Evolutionary conservation across 2,113 vertebrate genomes (phyloP).

Genomic region (Butorides virescens): DNA sequence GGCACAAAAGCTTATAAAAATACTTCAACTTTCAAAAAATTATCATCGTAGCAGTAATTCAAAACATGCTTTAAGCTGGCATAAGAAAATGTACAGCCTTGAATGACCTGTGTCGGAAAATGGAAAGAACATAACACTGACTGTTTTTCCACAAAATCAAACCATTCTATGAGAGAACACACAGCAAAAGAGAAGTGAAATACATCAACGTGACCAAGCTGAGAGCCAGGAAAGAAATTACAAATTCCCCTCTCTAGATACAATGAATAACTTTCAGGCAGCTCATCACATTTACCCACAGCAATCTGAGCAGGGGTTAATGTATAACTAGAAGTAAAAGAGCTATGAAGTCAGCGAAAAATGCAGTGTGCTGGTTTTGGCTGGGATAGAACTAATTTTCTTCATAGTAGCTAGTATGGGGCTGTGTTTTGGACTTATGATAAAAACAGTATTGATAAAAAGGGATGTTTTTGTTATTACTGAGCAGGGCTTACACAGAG

Average conservation of each 20-base stretch:
- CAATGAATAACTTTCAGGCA: constrained; percentile 25
- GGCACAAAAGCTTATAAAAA: neutral
- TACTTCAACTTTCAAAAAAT: neutral
- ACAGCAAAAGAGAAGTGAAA: neutral
- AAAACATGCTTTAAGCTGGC: neutral
- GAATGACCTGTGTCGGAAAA: neutral
- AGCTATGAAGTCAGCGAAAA: neutral
- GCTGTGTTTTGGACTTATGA: too few species aligned
- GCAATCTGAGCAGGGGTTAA: constrained; percentile 6
- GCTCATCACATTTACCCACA: constrained; percentile 23
- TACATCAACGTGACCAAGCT: neutral
- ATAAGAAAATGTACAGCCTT: neutral
- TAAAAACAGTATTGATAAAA: too few species aligned
- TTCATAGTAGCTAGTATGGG: too few species aligned
- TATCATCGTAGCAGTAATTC: neutral
- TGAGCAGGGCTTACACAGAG: too few species aligned
- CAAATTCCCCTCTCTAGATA: neutral
- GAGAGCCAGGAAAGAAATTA: neutral
- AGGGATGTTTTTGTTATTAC: too few species aligned
- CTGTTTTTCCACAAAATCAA: neutral
- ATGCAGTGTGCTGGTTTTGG: neutral
- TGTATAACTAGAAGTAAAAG: constrained; percentile 29
- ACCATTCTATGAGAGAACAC: neutral
- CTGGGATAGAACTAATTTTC: too few species aligned
- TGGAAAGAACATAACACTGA: neutral